Base-by-base conservation (phyloP, 2,113 vertebrate species). In the Etheostoma cragini region DNA sequence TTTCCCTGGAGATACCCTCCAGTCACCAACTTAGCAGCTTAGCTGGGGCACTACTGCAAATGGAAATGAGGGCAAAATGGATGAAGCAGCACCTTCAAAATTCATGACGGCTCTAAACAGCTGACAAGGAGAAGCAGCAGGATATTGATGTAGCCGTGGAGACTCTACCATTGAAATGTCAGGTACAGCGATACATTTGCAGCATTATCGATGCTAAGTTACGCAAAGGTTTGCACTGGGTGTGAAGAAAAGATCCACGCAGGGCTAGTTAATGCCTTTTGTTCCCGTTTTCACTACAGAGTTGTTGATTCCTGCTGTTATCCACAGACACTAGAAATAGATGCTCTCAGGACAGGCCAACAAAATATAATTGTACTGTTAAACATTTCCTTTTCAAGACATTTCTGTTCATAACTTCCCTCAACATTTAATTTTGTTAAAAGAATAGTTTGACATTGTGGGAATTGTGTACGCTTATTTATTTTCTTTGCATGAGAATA, bases 61-160 rank as follows among this genome's bases (percentile, higher is more conserved):
- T 82, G 81, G 70, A 82, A 86, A 82, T 72, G 71, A 87, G 79
- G 75, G 71, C 78, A 73, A 26, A 73, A 74, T 85, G 62, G 75
- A 80, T 81, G 84, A 50, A 80, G 65, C 76, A 74, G 76, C 84
- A 72, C 78, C 69, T 85, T 82, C 58, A 63, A 35, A 64, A 74
- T 82, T 85, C 53, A 72, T 56, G 47, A 72, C 8, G 53, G 85
- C 70, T 80, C 65, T 75, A 80, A 82, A 82, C 35, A 52, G 84
- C 65, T 87, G 83, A 85, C 71, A 52, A 46, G 77, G 22, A 52
- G 77, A 69, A 52, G 84, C 75, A 24, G 74, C n/a, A 21, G 50
- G 71, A 47, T 69, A 70, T 57, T 50, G 73, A 88, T 58, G 79
- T 71, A 46, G 54, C 80, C 8, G 52, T 62, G 75, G 82, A 62